Evolutionary conservation across 2,113 vertebrate genomes (phyloP).

Genomic region (Chlamydotis undulata): DNA sequence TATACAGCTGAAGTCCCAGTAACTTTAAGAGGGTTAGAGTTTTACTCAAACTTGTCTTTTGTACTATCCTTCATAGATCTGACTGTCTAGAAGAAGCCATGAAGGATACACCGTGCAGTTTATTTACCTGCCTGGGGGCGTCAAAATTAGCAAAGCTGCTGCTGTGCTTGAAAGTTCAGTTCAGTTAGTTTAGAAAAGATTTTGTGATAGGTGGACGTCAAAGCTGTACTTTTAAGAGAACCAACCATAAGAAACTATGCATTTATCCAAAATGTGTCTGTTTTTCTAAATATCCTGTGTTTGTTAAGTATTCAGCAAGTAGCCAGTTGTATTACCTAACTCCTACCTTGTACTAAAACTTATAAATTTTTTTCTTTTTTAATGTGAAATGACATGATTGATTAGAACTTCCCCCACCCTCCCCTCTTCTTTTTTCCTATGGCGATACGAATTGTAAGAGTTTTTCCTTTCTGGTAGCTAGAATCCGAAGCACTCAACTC

Average conservation of each 20-base stretch:
- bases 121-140: neutral
- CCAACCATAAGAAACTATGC: neutral
- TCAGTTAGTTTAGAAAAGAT: neutral
- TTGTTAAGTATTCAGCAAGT: neutral
- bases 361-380: neutral
- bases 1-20: neutral
- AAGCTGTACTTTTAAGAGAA: neutral
- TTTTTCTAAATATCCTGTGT: neutral
- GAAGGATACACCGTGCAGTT: neutral
- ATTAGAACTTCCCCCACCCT: neutral
- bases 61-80: neutral
- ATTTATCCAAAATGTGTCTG: neutral
- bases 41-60: neutral
- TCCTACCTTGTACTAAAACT: neutral
- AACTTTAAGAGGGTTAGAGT: neutral
- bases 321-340: neutral
- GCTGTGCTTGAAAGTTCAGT: neutral
- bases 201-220: neutral
- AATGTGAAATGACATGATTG: neutral
- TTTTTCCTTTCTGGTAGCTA: neutral
- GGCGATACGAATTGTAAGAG: neutral
- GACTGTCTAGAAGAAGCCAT: neutral
- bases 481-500: neutral
- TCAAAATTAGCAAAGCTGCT: neutral
- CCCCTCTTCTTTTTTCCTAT: neutral